Evolutionary conservation across 2,113 vertebrate genomes (phyloP).

Genomic region (Trogon surrucura): DNA sequence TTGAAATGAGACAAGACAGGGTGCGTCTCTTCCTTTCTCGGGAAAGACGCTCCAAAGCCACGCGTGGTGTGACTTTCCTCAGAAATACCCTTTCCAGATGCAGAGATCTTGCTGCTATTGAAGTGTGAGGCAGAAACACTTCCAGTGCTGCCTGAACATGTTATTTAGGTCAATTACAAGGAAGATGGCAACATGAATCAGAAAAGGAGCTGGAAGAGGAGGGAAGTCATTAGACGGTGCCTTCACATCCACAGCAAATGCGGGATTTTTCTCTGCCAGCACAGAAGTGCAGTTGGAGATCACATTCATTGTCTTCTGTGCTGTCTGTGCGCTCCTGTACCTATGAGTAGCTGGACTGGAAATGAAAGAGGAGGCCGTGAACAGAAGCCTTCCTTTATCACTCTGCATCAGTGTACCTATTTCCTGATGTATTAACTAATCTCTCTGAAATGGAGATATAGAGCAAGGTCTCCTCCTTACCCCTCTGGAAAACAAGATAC

Average conservation of each 20-base stretch:
- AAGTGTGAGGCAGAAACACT: background rate
- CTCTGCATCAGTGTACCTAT: background rate
- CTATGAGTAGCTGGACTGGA: background rate
- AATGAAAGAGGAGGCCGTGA: background rate
- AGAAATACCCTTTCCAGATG: slow-evolving; percentile 16
- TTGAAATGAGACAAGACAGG: background rate
- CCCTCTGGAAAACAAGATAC: background rate
- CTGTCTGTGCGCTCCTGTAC: background rate
- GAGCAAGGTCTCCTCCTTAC: background rate
- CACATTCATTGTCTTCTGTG: background rate
- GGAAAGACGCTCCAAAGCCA: background rate
- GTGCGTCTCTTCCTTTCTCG: background rate
- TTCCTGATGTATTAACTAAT: background rate
- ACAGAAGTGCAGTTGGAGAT: background rate
- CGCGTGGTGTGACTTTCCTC: background rate
- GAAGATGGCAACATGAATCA: background rate
- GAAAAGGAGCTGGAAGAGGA: slow-evolving; percentile 7
- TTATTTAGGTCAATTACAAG: slow-evolving; percentile 48
- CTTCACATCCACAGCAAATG: background rate
- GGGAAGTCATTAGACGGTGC: background rate
- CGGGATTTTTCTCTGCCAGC: background rate
- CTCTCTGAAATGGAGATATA: background rate
- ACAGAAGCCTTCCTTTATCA: background rate
- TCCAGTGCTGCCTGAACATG: slow-evolving; percentile 33
- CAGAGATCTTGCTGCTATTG: background rate